A percentile compares a stretch with the other conserved stretches of the same genome.
Evolutionary conservation across 2,797 vertebrate species (phyloP).

Genomic region (Eremophila alpestris): DNA sequence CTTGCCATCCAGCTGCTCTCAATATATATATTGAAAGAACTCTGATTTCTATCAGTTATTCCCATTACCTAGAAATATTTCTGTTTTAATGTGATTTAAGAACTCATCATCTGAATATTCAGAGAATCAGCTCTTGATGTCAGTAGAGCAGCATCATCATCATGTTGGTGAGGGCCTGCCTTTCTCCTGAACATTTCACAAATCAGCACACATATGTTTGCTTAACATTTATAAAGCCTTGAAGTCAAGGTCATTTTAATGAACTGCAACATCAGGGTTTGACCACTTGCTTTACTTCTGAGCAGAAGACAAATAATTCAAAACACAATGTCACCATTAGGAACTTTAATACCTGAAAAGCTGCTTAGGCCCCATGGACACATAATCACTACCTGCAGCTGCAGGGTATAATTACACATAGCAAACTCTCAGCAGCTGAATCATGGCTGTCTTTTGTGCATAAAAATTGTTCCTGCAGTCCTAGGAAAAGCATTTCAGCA

Average conservation of each 20-base stretch:
- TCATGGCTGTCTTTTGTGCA: background rate
- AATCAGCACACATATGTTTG: background rate
- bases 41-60: background rate
- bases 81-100: background rate
- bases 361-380: background rate
- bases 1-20: background rate
- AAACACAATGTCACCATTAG: background rate
- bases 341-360: slow-evolving; percentile 7
- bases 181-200: background rate
- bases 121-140: background rate
- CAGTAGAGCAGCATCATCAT: background rate
- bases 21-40: background rate
- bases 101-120: background rate
- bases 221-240: background rate
- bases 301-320: background rate
- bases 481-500: background rate
- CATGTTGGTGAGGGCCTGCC: background rate
- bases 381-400: background rate
- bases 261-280: background rate
- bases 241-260: background rate
- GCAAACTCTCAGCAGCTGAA: background rate
- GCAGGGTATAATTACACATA: background rate
- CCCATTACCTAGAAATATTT: background rate
- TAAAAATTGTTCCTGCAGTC: background rate
- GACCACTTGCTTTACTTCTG: background rate